A percentile compares a stretch with the other conserved stretches of the same genome.
These are phyloP conservation scores for Coelinius sp. DNA, from an alignment of 2,888 invertebrate genomes.

Conservation along the genomic window DNA sequence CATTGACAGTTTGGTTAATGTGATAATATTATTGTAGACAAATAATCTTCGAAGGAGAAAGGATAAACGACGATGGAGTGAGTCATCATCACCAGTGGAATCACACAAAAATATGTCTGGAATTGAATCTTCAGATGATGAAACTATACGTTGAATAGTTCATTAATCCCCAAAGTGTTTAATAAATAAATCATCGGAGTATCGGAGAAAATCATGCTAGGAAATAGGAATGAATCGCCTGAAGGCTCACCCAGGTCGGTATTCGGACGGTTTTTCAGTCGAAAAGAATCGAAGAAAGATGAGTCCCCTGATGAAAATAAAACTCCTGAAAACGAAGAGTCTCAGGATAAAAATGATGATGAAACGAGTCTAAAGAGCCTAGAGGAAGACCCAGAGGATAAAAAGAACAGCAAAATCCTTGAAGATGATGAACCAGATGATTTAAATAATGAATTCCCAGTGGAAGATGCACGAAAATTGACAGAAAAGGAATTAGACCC, in stretches of 20 bases:
- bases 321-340: not conserved
- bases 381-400: not conserved
- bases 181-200: constrained; percentile 1
- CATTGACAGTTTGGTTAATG: constrained; percentile 33
- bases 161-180: not conserved
- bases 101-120: constrained; percentile 38
- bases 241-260: constrained; percentile 11
- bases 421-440: not conserved
- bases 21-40: constrained; percentile 26
- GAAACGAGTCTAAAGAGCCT: not conserved
- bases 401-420: not conserved
- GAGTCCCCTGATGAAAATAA: not conserved
- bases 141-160: constrained; percentile 43
- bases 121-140: constrained; percentile 52
- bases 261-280: constrained; percentile 17
- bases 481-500: constrained; percentile 37
- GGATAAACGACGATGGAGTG: constrained; percentile 33
- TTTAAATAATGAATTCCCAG: constrained; percentile 11
- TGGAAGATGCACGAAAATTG: not conserved
- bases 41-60: constrained; percentile 4
- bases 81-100: constrained; percentile 41
- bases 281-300: constrained; percentile 8
- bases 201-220: constrained; percentile 8
- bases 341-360: not conserved
- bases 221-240: not conserved